These are phyloP conservation scores for Platypus cylindrus DNA, from an alignment of 2,888 invertebrate species.

Conservation along the genomic window DNA sequence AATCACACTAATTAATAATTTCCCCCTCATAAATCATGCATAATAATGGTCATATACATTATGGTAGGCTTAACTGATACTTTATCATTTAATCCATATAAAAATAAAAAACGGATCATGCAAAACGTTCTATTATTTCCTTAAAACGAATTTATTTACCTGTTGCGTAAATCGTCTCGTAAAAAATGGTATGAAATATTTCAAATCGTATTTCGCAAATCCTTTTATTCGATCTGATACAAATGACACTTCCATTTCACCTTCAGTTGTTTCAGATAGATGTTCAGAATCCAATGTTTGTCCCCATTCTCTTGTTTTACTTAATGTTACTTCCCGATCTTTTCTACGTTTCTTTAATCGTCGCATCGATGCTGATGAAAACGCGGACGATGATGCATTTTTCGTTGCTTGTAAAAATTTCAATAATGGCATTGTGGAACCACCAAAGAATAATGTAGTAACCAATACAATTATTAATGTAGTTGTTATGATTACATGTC, in stretches of 20 bases:
- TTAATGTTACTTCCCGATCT: slow-evolving; percentile 77
- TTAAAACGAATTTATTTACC: slow-evolving; percentile 46
- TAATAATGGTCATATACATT: too few species aligned
- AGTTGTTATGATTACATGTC: slow-evolving; percentile 93
- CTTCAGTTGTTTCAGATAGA: slow-evolving; percentile 84
- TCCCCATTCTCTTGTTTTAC: slow-evolving; percentile 97
- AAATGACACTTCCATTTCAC: slow-evolving; percentile 81
- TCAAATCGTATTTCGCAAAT: slow-evolving; percentile 83
- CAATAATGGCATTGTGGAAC: slow-evolving; percentile 93
- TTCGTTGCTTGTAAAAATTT: slow-evolving; percentile 73
- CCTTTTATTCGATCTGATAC: slow-evolving; percentile 69
- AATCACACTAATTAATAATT: too few species aligned
- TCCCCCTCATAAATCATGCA: too few species aligned
- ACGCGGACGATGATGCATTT: slow-evolving; percentile 40
- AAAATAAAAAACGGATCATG: too few species aligned
- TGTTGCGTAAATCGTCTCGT: slow-evolving; percentile 91
- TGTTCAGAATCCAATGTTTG: slow-evolving; percentile 90
- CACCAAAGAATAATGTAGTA: slow-evolving; percentile 90
- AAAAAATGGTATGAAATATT: slow-evolving; percentile 92
- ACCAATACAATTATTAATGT: slow-evolving; percentile 96
- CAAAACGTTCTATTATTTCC: too few species aligned
- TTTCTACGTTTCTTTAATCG: slow-evolving; percentile 41
- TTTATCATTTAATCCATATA: too few species aligned
- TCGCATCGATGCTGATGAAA: too few species aligned
- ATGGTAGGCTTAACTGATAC: too few species aligned